These are phyloP conservation scores for Eristalis tenax DNA, from an alignment of 2,888 invertebrate species.

Conservation along the genomic window DNA sequence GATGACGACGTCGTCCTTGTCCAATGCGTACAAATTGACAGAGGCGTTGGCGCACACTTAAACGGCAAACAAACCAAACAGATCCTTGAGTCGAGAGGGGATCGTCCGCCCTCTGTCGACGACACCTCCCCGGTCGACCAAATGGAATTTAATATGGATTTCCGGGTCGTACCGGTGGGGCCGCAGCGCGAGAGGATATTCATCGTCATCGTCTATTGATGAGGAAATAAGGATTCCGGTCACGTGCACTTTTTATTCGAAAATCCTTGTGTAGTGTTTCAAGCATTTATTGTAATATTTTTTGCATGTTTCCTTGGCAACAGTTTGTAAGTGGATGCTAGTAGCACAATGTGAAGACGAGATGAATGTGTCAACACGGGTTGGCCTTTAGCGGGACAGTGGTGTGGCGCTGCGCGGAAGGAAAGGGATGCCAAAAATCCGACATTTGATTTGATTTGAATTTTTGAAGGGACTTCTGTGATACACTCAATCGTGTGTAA, in stretches of 20 bases:
- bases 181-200: slow-evolving; percentile 30
- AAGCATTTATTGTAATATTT: slow-evolving; percentile 43
- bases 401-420: background rate
- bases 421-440: background rate
- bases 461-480: slow-evolving; percentile 8
- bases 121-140: background rate
- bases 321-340: slow-evolving; percentile 22
- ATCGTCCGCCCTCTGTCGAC: slow-evolving; percentile 12
- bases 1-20: slow-evolving; percentile 27
- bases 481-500: background rate
- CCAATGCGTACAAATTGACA: slow-evolving; percentile 38
- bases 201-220: slow-evolving; percentile 59
- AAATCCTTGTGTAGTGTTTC: slow-evolving; percentile 66
- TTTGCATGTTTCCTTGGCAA: slow-evolving; percentile 43
- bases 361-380: background rate
- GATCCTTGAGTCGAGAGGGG: slow-evolving; percentile 31
- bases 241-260: slow-evolving; percentile 73
- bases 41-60: slow-evolving; percentile 45
- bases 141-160: slow-evolving; percentile 59
- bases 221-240: slow-evolving; percentile 72
- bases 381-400: background rate
- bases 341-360: background rate
- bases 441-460: slow-evolving; percentile 18
- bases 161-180: slow-evolving; percentile 47
- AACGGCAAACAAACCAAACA: slow-evolving; percentile 52